Conservation (phyloP, 2,888 invertebrate species). For the Serripes groenlandicus region DNA sequence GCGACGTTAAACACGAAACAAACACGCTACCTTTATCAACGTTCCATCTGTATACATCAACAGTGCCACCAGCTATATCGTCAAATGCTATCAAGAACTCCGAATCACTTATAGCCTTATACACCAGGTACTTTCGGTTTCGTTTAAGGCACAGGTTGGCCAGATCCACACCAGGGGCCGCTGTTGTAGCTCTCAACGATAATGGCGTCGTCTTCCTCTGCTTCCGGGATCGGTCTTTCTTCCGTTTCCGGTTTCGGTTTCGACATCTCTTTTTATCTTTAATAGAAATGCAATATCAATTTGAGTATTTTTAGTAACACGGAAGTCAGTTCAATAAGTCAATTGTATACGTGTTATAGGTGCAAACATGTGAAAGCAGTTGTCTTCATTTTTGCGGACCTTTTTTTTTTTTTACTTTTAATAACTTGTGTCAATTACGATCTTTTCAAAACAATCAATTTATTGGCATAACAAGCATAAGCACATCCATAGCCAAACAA, state of each 20-base stretch:
- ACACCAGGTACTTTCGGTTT: slow-evolving; percentile 56
- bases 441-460: no score
- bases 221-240: background rate
- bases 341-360: background rate
- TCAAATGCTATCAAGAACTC: slow-evolving; percentile 75
- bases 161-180: slow-evolving; percentile 46
- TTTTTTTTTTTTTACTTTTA: no score
- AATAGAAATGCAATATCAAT: background rate
- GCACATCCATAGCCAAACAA: no score
- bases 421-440: no score
- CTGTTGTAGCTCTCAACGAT: slow-evolving; percentile 1
- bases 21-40: slow-evolving; percentile 66
- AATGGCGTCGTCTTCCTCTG: background rate
- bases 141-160: slow-evolving; percentile 60
- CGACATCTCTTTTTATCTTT: slow-evolving; percentile 42
- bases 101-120: slow-evolving; percentile 52
- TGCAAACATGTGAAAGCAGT: background rate
- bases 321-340: background rate
- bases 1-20: no score
- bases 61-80: slow-evolving; percentile 57
- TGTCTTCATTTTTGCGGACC: no score
- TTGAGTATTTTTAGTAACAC: background rate
- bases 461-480: no score
- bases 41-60: slow-evolving; percentile 73
- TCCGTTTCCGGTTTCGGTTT: slow-evolving; percentile 5